Evolutionary conservation across 2,888 invertebrate genomes (phyloP), one percentile per base, ranked within the genome.

Genomic region (Elaeidobius kamerunicus): DNA sequence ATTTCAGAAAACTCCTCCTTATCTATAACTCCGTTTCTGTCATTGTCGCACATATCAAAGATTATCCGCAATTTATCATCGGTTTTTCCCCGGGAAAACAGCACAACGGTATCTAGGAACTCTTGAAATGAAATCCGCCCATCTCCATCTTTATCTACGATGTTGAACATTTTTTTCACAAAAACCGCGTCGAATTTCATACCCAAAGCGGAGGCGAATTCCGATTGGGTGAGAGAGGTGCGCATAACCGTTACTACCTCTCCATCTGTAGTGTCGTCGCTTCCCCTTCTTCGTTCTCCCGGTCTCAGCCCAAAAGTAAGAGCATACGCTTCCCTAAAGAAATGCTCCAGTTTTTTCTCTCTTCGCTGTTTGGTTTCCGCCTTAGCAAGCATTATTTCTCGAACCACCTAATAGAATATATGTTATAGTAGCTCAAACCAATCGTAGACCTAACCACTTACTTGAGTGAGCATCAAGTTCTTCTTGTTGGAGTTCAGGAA

Each of bases 31-130:
- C 95, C 93, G 64, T 93, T 93, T 12, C 91, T 83, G 68, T 96
- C 92, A 63, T 93, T 91, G 69, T 96, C 96, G 66, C 96, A 96
- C 96, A 97, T 96, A 71, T 96, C 93, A 68, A 96, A 96, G 60
- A 97, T 92, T 23, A 96, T 94, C 3, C 94, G 80, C 27, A 96
- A 75, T 66, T 95, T 95, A 67, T 94, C 93, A 64, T 94, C 94
- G 1, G 93, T 93, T 63, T 91, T 91, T 4, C 94, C 95, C 0
- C 91, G 83, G 0, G 94, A 92, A 69, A 95, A 95, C 1, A 94
- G 73, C 0, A 94, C 88, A 1, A 95, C 94, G 0, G 95, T 95
- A 67, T 95, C 93, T 43, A 97, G 75, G 72, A 97, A 97, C 73
- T 96, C 96, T 76, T 91, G 90, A 71, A 97, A 97, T 3, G 91